These are phyloP conservation scores for Onychomys leucogaster DNA, from an alignment of 2,797 vertebrate species.

Conservation along the genomic window DNA sequence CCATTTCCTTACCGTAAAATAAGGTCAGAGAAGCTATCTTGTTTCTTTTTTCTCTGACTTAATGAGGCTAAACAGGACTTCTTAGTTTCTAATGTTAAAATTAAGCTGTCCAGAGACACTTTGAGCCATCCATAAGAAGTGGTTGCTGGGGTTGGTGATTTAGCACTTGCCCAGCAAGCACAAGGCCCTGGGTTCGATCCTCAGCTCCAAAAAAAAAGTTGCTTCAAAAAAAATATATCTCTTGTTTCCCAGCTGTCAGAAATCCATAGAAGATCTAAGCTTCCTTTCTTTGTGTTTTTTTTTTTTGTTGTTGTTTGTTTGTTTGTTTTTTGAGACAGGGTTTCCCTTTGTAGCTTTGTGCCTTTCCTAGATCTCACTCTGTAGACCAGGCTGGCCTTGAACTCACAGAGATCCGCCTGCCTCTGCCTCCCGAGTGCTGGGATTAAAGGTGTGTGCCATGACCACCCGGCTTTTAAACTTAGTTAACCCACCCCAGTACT, in stretches of 20 bases:
- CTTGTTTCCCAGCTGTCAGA: constrained; percentile 18
- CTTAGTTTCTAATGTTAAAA: not conserved
- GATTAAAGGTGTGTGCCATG: too few relatives aligned
- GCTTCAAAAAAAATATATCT: not conserved
- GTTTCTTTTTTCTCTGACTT: not conserved
- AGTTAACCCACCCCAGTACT: not conserved
- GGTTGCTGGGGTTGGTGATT: too few relatives aligned
- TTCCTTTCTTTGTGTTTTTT: constrained; percentile 40
- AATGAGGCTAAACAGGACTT: not conserved
- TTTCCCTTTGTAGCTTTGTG: too few relatives aligned
- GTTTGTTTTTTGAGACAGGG: too few relatives aligned
- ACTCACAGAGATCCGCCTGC: too few relatives aligned
- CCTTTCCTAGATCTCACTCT: too few relatives aligned
- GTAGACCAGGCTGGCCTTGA: too few relatives aligned
- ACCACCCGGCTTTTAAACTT: not conserved
- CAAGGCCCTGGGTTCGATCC: too few relatives aligned
- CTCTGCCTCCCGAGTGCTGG: too few relatives aligned
- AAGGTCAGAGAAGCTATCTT: not conserved
- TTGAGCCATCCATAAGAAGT: not conserved
- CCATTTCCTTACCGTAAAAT: not conserved
- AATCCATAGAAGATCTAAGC: not conserved
- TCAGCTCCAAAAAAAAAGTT: too few relatives aligned
- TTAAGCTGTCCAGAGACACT: not conserved
- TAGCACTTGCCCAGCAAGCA: too few relatives aligned
- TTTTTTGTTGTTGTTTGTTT: constrained; percentile 18